These are phyloP conservation scores for Mya arenaria DNA, from an alignment of 1,140 invertebrate species.

Conservation along the genomic window DNA sequence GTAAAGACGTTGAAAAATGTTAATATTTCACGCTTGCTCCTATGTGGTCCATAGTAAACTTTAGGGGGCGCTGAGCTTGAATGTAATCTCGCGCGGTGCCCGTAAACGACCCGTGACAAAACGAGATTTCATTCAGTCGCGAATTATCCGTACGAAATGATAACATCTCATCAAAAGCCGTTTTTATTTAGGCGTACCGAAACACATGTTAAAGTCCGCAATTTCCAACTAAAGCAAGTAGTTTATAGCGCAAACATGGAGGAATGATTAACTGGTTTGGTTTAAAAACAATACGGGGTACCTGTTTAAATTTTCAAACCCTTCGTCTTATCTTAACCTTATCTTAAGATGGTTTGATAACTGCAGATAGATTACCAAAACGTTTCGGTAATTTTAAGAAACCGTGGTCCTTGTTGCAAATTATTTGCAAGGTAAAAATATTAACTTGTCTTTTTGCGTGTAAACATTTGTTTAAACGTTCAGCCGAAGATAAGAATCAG, in stretches of 20 bases:
- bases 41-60: conserved; percentile 27
- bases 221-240: background rate
- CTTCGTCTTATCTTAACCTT: conserved; percentile 29
- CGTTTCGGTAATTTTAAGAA: too few relatives aligned
- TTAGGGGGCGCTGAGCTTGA: conserved; percentile 23
- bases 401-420: too few relatives aligned
- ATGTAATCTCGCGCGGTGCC: conserved; percentile 40
- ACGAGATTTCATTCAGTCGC: conserved; percentile 43
- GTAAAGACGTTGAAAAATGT: conserved; percentile 8
- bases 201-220: conserved; percentile 30
- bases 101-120: conserved; percentile 50
- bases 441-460: conserved; percentile 42
- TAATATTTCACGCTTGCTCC: conserved; percentile 42
- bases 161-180: conserved; percentile 30
- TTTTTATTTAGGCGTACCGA: conserved; percentile 35
- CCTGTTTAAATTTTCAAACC: conserved; percentile 26
- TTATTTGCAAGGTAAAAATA: conserved; percentile 10
- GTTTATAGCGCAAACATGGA: background rate
- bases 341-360: conserved; percentile 33
- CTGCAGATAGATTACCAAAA: background rate
- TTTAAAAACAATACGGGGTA: conserved; percentile 50
- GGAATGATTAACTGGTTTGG: conserved; percentile 5
- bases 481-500: conserved; percentile 40
- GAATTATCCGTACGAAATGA: conserved; percentile 9
- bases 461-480: conserved; percentile 52